These are phyloP conservation scores for Penaeus indicus DNA, from an alignment of 1,140 invertebrate genomes.

Conservation along the genomic window DNA sequence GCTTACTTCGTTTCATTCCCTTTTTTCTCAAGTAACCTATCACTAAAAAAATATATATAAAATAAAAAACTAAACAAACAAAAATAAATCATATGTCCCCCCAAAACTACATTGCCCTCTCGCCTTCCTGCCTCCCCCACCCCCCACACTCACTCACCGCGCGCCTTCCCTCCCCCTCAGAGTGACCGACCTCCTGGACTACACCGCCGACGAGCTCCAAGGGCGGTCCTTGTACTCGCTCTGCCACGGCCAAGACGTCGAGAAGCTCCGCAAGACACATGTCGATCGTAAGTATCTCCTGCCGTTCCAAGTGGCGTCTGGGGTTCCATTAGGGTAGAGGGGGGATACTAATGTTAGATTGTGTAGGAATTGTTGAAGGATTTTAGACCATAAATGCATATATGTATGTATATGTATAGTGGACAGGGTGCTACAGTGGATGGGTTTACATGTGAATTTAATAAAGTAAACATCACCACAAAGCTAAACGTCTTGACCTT, in stretches of 20 bases:
- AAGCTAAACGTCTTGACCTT: constrained; percentile 61
- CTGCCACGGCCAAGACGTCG: constrained; percentile 95
- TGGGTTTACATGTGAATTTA: too few species aligned
- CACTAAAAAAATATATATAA: too few species aligned
- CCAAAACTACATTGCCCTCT: not conserved
- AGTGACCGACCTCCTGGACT: constrained; percentile 92
- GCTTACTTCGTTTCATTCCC: too few species aligned
- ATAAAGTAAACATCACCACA: too few species aligned
- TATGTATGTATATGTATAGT: too few species aligned
- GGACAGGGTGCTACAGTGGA: too few species aligned
- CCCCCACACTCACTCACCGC: not conserved
- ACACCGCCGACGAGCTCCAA: constrained; percentile 91
- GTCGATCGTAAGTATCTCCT: constrained; percentile 64
- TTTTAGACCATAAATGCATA: too few species aligned
- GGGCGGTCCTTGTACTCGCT: constrained; percentile 94
- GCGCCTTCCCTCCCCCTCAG: constrained; percentile 72
- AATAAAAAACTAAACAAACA: too few species aligned
- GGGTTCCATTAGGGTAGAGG: too few species aligned
- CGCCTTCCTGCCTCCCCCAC: not conserved
- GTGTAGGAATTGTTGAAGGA: too few species aligned
- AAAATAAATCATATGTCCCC: not conserved
- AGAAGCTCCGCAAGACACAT: constrained; percentile 83
- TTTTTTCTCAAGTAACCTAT: too few species aligned
- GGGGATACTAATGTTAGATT: too few species aligned
- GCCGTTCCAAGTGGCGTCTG: not conserved